Percentiles rank a stretch among this genome's conserved stretches.
Evolutionary conservation across 2,888 invertebrate genomes (phyloP).

Genomic region (Cheilosia scutellata): DNA sequence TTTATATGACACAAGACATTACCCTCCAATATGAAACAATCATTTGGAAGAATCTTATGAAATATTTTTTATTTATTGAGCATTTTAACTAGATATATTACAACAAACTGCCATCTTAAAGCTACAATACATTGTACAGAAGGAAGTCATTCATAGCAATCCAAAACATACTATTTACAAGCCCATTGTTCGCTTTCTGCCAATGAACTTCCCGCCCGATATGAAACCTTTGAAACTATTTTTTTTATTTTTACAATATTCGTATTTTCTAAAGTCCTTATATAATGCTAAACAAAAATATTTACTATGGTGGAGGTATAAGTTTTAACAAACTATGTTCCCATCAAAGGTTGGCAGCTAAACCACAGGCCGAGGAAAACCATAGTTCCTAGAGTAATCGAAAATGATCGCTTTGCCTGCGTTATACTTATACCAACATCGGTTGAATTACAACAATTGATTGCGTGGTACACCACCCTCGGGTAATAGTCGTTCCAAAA

Average conservation of each 20-base stretch:
- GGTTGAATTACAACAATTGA: conserved; percentile 89
- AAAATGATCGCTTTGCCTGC: background rate
- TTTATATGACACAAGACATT: too few relatives aligned
- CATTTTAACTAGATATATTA: conserved; percentile 49
- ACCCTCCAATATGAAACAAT: too few relatives aligned
- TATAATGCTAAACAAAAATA: conserved; percentile 32
- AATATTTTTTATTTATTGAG: conserved; percentile 35
- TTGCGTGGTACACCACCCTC: conserved; percentile 89
- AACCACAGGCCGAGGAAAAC: conserved; percentile 26
- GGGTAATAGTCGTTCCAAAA: conserved; percentile 95
- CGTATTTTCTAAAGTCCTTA: conserved; percentile 36
- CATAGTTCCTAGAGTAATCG: background rate
- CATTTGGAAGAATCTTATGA: conserved; percentile 27
- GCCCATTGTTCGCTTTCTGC: conserved; percentile 33
- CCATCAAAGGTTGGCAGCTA: conserved; percentile 3
- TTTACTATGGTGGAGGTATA: conserved; percentile 53
- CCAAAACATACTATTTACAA: conserved; percentile 60
- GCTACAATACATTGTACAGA: conserved; percentile 23
- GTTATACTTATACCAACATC: conserved; percentile 75
- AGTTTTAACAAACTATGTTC: conserved; percentile 35
- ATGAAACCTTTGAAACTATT: conserved; percentile 74
- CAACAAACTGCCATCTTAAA: conserved; percentile 45
- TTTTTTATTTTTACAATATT: conserved; percentile 56
- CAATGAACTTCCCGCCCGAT: conserved; percentile 40
- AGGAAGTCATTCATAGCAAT: conserved; percentile 39